These are phyloP conservation scores for Neomonachus schauinslandi DNA, from an alignment of 2,113 vertebrate genomes.

Conservation along the genomic window DNA sequence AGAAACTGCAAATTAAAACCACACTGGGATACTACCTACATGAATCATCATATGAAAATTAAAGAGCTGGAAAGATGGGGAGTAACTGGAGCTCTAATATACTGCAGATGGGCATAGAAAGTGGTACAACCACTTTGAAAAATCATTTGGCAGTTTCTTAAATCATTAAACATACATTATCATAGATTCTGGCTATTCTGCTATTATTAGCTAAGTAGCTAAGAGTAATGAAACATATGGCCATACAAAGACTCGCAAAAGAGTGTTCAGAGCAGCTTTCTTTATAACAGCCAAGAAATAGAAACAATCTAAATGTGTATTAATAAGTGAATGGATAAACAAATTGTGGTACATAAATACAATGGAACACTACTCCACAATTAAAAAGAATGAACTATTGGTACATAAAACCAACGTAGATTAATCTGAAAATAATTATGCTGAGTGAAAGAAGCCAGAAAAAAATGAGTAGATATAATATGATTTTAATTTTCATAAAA, in stretches of 20 bases:
- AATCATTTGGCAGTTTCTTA: not conserved
- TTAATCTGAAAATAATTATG: not conserved
- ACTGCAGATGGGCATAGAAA: not conserved
- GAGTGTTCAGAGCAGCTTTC: not conserved
- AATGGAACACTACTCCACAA: not conserved
- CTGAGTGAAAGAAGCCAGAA: not conserved
- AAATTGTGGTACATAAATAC: not conserved
- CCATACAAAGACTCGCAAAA: not conserved
- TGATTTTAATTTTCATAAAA: not conserved
- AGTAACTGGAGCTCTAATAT: not conserved
- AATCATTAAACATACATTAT: not conserved
- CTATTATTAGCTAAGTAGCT: not conserved
- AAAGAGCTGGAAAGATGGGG: not conserved
- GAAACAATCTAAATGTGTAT: not conserved
- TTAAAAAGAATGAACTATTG: not conserved
- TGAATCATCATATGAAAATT: not conserved
- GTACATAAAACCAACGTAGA: not conserved
- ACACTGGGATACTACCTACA: not conserved
- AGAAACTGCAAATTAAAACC: not conserved
- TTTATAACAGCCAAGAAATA: not conserved
- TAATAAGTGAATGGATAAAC: not conserved
- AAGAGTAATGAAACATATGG: not conserved
- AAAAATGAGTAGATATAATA: not conserved
- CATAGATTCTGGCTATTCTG: not conserved
- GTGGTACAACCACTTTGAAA: not conserved